Evolutionary conservation across 2,113 vertebrate species (phyloP), one percentile per base, ranked within the genome.

Genomic region (Etheostoma cragini): DNA sequence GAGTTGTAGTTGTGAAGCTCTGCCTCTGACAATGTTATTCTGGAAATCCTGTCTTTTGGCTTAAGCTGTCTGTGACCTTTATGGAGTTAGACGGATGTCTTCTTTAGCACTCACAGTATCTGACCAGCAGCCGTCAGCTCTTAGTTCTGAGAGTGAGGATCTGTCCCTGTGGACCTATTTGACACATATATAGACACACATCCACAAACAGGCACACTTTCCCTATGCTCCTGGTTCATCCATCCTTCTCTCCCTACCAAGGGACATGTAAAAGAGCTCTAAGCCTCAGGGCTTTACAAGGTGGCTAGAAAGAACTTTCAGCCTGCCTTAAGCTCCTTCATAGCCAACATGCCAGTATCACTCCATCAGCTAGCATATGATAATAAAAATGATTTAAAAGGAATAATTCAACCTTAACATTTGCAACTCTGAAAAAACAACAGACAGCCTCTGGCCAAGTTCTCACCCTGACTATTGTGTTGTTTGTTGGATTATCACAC

Each of bases 101-200:
- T 82, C 42, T 26, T 76, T 46, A 72, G 72, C 47, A 24, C 68
- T 76, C 57, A 46, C 58, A 22, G 68, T 73, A 69, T 82, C 77
- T 83, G 78, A 85, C 86, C 79, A 80, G 81, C 85, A 81, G 61
- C 84, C 89, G 89, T 83, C 88, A 83, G 73, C 73, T 71, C 60
- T 61, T 42, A 74, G 65, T 71, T 49, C 38, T 62, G 52, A 81
- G 69, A 56, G 53, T 65, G 68, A 72, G 62, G 72, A 70, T 83
- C 63, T 70, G 65, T 73, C 78, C 64, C 78, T 78, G 49, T 52
- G 42, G 73, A 74, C 63, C 54, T 62, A 61, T 60, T 54, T 74
- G 83, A 85, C 72, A 84, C 46, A 60, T 30, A 33, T 22, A 38
- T 22, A 38, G 19, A 58, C 58, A 62, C 35, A 54, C 16, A 49